Evolutionary conservation across 2,888 invertebrate species (phyloP).

Genomic region (Resseliella maxima): DNA sequence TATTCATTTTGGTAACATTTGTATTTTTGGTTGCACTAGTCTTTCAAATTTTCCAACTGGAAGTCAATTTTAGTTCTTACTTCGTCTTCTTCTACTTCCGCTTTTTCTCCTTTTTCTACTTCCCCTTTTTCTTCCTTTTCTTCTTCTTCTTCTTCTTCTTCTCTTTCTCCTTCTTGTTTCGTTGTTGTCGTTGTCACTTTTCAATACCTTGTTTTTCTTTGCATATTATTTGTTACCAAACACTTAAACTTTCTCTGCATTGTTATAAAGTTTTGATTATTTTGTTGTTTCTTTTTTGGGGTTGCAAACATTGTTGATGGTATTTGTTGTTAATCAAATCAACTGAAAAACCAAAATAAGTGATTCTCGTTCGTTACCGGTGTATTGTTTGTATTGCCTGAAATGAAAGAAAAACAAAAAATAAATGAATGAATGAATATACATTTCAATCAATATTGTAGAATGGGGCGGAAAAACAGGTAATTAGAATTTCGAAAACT

Average conservation of each 20-base stretch:
- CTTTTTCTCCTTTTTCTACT: too few relatives aligned
- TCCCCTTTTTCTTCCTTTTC: too few relatives aligned
- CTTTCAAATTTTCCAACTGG: background rate
- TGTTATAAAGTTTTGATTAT: background rate
- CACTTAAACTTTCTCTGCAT: background rate
- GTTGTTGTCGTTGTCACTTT: background rate
- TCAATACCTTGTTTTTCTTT: slow-evolving; percentile 18
- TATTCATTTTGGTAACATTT: slow-evolving; percentile 52
- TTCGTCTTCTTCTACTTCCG: too few relatives aligned
- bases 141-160: too few relatives aligned
- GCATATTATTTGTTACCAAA: background rate
- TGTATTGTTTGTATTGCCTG: background rate
- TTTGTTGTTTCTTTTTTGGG: background rate
- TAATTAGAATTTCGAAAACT: background rate
- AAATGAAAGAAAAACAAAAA: background rate
- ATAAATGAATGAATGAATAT: too few relatives aligned
- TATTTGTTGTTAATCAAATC: background rate
- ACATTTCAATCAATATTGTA: too few relatives aligned
- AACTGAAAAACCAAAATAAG: background rate
- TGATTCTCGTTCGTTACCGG: slow-evolving; percentile 8
- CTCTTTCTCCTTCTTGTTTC: too few relatives aligned
- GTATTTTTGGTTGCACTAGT: background rate
- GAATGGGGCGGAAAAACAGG: too few relatives aligned
- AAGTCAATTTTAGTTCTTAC: background rate
- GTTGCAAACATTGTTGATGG: background rate